A percentile compares a stretch with the other conserved stretches of the same genome.
These are phyloP conservation scores for Drosophila fuyamai DNA, from an alignment of 1,140 invertebrate species.

Conservation along the genomic window DNA sequence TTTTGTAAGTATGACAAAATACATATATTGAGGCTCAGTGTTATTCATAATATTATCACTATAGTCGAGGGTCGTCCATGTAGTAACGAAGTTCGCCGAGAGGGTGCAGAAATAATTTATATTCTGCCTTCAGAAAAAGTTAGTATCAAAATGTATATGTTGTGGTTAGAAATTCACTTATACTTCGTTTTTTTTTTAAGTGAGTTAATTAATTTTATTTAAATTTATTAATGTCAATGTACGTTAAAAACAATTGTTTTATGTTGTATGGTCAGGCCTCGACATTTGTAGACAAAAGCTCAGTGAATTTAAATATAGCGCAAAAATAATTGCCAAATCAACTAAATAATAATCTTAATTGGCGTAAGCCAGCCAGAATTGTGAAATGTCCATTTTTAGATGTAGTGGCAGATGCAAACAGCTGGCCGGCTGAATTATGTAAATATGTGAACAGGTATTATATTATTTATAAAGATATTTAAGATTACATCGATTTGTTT, in stretches of 20 bases:
- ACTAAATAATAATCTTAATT: background rate
- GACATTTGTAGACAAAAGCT: background rate
- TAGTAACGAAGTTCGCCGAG: too few species aligned
- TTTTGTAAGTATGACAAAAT: too few species aligned
- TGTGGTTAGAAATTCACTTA: too few species aligned
- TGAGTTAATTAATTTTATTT: background rate
- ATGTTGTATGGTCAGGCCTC: background rate
- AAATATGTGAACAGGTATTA: constrained; percentile 25
- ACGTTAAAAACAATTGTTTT: background rate
- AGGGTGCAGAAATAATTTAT: too few species aligned
- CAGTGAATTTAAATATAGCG: background rate
- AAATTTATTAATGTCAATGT: background rate
- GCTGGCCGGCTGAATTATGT: constrained; percentile 22
- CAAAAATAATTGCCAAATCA: background rate
- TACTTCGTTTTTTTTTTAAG: background rate
- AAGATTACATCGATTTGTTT: constrained; percentile 33
- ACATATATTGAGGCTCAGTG: too few species aligned
- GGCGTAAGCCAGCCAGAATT: background rate
- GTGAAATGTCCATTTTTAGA: background rate
- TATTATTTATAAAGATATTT: constrained; percentile 26
- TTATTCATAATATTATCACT: too few species aligned
- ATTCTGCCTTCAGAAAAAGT: too few species aligned
- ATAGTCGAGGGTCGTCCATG: too few species aligned
- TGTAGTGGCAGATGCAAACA: background rate
- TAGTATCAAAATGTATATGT: too few species aligned